Base-by-base conservation (phyloP, 2,113 vertebrate species). In the Nestor notabilis region DNA sequence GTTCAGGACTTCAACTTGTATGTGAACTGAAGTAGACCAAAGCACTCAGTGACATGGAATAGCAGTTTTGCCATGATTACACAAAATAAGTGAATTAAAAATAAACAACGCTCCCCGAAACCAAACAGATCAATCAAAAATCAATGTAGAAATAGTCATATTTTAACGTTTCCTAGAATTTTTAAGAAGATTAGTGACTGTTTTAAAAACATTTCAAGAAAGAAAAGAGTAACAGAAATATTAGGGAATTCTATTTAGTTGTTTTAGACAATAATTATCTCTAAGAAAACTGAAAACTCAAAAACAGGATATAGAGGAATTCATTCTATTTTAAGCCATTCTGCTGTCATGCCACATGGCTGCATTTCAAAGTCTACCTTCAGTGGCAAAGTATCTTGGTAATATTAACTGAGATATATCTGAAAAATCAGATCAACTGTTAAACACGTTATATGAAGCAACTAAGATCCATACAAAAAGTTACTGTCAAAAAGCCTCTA, bases 61-160 rank as follows among this genome's bases (percentile, higher is more conserved):
- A 75, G 4, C 11, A 49, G 8, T 68, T 60, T 61, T n/a, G 9
- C 86, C 8, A 68, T 44, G 12, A 14, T 68, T 87, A 31, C 4
- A 50, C 6, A 49, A 79, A 91, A 80, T 17, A 0, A 28, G 3
- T 23, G 77, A 87, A 14, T 79, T 58, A 29, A 76, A 87, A 50
- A 4, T 27, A 35, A 17, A 33, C 4, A 83, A 7, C 3, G 18
- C 1, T 11, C 1, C 13, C 11, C 8, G 1, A 11, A 78, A 44
- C 3, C 21, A 89, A 81, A 52, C 1, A 56, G 15, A 49, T 65
- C 29, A 61, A 49, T 39, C 5, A 89, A 60, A 66, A 43, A 76
- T 46, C 44, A 75, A 2, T 27, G 17, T 33, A 75, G 10, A 37
- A 89, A 64, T 58, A 75, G 56, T 11, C 0, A 1, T 37, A 50